Percentiles rank a stretch among this genome's conserved stretches.
These are phyloP conservation scores for Notarius quadriscutis DNA, from an alignment of 2,113 vertebrate genomes.

Conservation along the genomic window DNA sequence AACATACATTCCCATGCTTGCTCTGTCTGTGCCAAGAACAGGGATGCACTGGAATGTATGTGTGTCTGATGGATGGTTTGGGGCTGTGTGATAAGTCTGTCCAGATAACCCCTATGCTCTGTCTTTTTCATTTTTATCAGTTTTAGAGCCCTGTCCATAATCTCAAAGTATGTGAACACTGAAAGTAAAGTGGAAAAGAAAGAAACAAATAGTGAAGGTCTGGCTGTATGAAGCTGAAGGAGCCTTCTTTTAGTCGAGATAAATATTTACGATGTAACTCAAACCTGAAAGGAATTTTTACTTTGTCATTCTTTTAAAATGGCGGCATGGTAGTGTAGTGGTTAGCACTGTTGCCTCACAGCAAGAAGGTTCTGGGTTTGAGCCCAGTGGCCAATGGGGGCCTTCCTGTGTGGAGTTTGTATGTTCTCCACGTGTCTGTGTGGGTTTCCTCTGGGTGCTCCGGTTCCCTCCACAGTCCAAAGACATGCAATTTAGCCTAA, in stretches of 20 bases:
- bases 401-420: too few relatives aligned
- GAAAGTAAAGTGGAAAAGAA: not conserved
- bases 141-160: constrained; percentile 24
- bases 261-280: not conserved
- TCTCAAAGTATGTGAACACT: constrained; percentile 3
- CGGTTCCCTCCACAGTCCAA: too few relatives aligned
- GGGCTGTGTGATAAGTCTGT: constrained; percentile 55
- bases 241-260: not conserved
- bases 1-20: not conserved
- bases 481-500: too few relatives aligned
- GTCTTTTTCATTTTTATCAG: constrained; percentile 21
- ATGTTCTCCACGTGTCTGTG: too few relatives aligned
- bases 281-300: not conserved
- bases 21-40: constrained; percentile 67
- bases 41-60: constrained; percentile 63
- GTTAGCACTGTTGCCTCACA: too few relatives aligned
- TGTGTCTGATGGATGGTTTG: constrained; percentile 63
- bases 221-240: not conserved
- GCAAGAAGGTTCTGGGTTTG: too few relatives aligned
- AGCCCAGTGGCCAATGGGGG: too few relatives aligned
- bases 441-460: too few relatives aligned
- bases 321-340: too few relatives aligned
- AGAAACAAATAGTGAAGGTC: not conserved
- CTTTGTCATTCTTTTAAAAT: not conserved
- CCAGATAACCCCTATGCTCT: constrained; percentile 63